Conservation (phyloP, 2,797 vertebrate species). For the Amblyraja radiata region DNA sequence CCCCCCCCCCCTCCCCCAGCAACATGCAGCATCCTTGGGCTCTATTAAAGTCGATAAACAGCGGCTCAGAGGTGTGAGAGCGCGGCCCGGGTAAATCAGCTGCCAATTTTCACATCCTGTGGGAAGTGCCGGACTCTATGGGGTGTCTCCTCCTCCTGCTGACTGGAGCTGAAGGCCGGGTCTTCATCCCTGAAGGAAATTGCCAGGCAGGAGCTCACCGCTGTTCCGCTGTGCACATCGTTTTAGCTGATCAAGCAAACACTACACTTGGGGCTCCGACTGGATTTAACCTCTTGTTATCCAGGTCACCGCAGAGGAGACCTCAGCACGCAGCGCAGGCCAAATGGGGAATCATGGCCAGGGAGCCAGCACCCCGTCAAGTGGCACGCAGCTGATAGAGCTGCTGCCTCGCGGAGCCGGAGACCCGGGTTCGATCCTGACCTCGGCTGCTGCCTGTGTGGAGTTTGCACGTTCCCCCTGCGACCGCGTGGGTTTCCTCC, state of each 20-base stretch:
- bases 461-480: too few species aligned
- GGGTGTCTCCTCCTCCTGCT: background rate
- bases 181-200: background rate
- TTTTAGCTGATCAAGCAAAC: background rate
- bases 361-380: background rate
- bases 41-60: background rate
- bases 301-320: background rate
- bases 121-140: background rate
- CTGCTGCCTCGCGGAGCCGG: too few species aligned
- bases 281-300: background rate
- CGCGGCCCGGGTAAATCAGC: background rate
- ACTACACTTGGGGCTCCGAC: background rate
- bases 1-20: background rate
- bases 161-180: background rate
- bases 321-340: background rate
- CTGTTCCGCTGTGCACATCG: background rate
- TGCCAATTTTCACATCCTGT: slow-evolving; percentile 33
- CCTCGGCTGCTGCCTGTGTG: too few species aligned
- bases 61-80: slow-evolving; percentile 11
- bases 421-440: too few species aligned
- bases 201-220: background rate
- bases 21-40: background rate
- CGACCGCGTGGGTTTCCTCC: too few species aligned
- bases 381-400: too few species aligned
- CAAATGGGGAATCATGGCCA: background rate